Evolutionary conservation across 2,797 vertebrate genomes (phyloP).

Genomic region (Morus bassanus): DNA sequence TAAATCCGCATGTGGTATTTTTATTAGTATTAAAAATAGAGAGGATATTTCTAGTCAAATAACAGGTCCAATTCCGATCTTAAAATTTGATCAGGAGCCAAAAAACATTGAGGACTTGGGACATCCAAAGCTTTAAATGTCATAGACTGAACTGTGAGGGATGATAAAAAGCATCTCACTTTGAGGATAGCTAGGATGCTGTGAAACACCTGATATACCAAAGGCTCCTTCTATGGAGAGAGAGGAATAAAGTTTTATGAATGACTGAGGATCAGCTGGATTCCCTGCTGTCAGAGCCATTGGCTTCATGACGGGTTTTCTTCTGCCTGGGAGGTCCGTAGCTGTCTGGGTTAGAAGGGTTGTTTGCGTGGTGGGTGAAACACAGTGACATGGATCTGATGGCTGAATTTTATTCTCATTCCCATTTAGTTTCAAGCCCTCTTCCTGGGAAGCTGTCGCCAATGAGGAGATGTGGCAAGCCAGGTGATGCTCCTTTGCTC

Average conservation of each 20-base stretch:
- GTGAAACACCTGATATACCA: not conserved
- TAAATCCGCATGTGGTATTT: not conserved
- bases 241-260: not conserved
- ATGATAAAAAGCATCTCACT: not conserved
- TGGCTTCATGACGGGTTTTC: not conserved
- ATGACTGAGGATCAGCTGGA: not conserved
- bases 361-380: not conserved
- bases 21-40: not conserved
- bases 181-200: not conserved
- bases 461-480: conserved; percentile 99
- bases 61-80: not conserved
- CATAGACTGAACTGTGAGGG: not conserved
- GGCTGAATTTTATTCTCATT: conserved; percentile 17
- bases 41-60: not conserved
- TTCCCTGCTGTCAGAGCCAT: not conserved
- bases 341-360: not conserved
- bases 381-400: not conserved
- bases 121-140: not conserved
- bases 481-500: conserved; percentile 81
- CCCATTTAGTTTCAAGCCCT: conserved; percentile 83
- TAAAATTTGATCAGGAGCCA: not conserved
- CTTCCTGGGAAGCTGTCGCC: conserved; percentile 94
- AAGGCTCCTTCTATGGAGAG: not conserved
- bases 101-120: not conserved
- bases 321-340: not conserved